Evolutionary conservation across 2,888 invertebrate species (phyloP), one percentile per base, ranked within the genome.

Genomic region (Aethes cnicana): DNA sequence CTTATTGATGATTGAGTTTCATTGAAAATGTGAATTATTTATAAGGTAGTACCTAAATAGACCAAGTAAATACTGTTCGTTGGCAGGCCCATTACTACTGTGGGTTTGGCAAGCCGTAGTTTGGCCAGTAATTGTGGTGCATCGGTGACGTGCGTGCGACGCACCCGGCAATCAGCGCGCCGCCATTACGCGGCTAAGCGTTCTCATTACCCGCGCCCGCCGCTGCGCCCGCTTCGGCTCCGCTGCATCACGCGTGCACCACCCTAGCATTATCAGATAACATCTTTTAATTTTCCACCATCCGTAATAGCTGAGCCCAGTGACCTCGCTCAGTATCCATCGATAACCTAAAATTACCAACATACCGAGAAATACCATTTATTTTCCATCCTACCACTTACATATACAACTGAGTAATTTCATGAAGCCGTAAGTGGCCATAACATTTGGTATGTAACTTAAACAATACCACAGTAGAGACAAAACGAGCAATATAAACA

Each of bases 121-220:
- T 12, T 36, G 23, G 35, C 43, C 25, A 36, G 26, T 50, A 54
- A 47, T 53, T 43, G 54, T 48, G 53, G 63, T 64, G 64, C 62
- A 63, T 56, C 56, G 61, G 77, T 67, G 68, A 61, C 67, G 74
- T 64, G 48, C 46, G 56, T 53, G 48, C 66, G 62, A 60, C 62
- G 68, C 64, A 74, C 65, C 69, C 73, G 63, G 72, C 69, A 81
- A 82, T 82, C 81, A 79, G 64, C 61, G 59, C 67, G 53, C 69
- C 63, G 75, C 77, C 62, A 82, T 83, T 82, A 80, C 69, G 64
- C 66, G 63, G 68, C 72, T 78, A 81, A 83, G 75, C 77, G 79
- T 69, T 80, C 77, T 78, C 74, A 81, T 81, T 84, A 79, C 64
- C 71, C 63, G 65, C 47, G 63, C 63, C 74, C 68, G 70, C 65